Evolutionary conservation across 2,888 invertebrate species (phyloP), one percentile per base, ranked within the genome.

Genomic region (Acleris sparsana): DNA sequence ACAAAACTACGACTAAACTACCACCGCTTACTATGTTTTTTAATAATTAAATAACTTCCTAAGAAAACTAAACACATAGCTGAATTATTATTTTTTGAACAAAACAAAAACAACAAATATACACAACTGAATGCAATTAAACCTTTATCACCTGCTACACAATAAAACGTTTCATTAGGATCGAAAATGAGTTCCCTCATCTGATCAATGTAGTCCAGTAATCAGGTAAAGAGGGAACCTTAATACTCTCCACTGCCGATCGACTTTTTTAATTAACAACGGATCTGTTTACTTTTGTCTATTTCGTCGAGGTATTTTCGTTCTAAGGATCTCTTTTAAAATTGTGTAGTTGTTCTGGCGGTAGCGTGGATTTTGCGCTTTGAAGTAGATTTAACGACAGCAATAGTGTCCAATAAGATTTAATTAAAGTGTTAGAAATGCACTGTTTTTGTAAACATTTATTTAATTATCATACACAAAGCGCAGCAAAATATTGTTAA

Each of bases 231-330:
- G 70, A 71, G 69, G 72, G 72, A 70, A 43, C 63, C 67, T 62
- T 73, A 73, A 77, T 74, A 70, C 76, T 73, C 71, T 66, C 72
- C 69, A 73, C 73, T 72, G 71, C 73, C 72, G 71, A 69, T 72
- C 63, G 75, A 75, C 74, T 78, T 79, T 79, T 79, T 78, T 78
- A 79, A 79, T 79, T 78, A 79, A 77, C 76, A 76, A 71, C 70
- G 70, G 72, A 67, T 69, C 70, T 61, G 63, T 68, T 71, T 66
- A 62, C 66, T 66, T 60, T 62, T 66, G 39, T 69, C 62, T 62
- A 62, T 62, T 61, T 66, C 48, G 62, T 55, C 55, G 58, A 60
- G 64, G 55, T 68, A 55, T 68, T 60, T 64, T 61, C 55, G 46
- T 60, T 20, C 56, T 13, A 48, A 57, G 64, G 59, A 68, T 53